Percentiles rank a stretch among this genome's conserved stretches.
These are phyloP conservation scores for Helicolenus hilgendorfi DNA, from an alignment of 2,797 vertebrate species.

Conservation along the genomic window DNA sequence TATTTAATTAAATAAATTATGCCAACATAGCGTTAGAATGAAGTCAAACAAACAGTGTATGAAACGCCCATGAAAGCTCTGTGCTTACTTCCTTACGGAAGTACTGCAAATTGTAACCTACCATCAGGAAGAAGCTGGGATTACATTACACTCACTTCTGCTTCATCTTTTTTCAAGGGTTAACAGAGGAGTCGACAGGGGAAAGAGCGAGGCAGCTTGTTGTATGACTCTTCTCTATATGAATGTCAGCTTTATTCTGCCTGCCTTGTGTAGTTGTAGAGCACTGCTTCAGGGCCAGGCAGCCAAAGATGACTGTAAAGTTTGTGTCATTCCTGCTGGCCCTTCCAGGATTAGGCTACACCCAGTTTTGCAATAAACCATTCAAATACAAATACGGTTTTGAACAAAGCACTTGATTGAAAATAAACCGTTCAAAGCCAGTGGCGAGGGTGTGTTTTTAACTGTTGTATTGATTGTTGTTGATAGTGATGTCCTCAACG, in stretches of 20 bases:
- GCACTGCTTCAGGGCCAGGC: conserved; percentile 26
- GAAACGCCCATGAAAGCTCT: background rate
- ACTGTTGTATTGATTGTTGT: background rate
- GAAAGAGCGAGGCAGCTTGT: conserved; percentile 27
- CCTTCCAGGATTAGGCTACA: conserved; percentile 35
- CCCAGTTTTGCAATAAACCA: conserved; percentile 21
- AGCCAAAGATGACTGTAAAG: conserved; percentile 36
- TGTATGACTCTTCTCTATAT: conserved; percentile 30
- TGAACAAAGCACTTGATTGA: background rate
- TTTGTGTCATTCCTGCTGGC: conserved; percentile 26
- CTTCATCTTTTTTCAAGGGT: conserved; percentile 6
- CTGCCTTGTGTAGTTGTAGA: background rate
- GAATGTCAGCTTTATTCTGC: conserved; percentile 54
- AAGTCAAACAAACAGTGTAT: background rate
- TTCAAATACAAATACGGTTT: background rate
- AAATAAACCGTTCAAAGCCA: background rate
- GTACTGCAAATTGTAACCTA: background rate
- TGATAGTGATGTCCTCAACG: background rate
- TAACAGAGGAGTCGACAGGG: background rate
- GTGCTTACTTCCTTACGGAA: background rate
- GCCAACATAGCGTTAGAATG: background rate
- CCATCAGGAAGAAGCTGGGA: background rate
- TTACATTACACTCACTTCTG: conserved; percentile 7
- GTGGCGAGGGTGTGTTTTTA: conserved; percentile 3
- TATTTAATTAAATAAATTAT: background rate